Conservation (phyloP, 23 tunicate genomes). For the Styela clava region DNA sequence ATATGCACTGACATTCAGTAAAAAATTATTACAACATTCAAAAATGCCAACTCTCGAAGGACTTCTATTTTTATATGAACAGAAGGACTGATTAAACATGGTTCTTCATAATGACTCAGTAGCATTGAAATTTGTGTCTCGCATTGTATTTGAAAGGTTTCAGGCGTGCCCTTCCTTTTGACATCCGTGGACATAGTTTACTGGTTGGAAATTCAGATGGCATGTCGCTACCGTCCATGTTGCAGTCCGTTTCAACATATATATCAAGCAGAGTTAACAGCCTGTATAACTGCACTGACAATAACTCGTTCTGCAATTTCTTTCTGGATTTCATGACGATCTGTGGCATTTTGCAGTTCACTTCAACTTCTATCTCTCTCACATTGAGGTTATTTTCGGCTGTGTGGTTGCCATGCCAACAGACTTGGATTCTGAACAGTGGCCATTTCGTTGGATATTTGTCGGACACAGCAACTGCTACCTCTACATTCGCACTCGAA, state of each 20-base stretch:
- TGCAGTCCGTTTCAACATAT: slow-evolving; percentile 46
- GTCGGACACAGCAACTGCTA: slow-evolving; percentile 14
- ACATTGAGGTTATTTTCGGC: slow-evolving; percentile 32
- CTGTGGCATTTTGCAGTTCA: slow-evolving; percentile 5
- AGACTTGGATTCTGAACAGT: slow-evolving; percentile 9
- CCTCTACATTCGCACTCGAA: slow-evolving; percentile 26
- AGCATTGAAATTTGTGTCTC: slow-evolving; percentile 17
- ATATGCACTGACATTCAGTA: no score
- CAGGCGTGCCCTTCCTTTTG: slow-evolving; percentile 39
- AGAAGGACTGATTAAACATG: no score
- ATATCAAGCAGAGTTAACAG: slow-evolving; percentile 39
- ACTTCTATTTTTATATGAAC: no score
- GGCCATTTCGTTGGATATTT: slow-evolving; percentile 45
- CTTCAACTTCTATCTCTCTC: slow-evolving; percentile 34
- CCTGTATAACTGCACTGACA: slow-evolving; percentile 33
- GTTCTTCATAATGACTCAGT: no score
- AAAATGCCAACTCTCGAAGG: no score
- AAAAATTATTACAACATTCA: no score
- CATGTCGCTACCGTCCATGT: slow-evolving; percentile 12
- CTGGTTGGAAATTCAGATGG: slow-evolving; percentile 38
- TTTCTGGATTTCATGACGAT: neutral
- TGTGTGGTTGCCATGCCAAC: slow-evolving; percentile 41
- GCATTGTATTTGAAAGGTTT: slow-evolving; percentile 34
- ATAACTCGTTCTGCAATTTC: neutral
- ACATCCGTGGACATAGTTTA: slow-evolving; percentile 31